Conservation (phyloP, 2,797 vertebrate species). For the Pangasius mekongensis region DNA sequence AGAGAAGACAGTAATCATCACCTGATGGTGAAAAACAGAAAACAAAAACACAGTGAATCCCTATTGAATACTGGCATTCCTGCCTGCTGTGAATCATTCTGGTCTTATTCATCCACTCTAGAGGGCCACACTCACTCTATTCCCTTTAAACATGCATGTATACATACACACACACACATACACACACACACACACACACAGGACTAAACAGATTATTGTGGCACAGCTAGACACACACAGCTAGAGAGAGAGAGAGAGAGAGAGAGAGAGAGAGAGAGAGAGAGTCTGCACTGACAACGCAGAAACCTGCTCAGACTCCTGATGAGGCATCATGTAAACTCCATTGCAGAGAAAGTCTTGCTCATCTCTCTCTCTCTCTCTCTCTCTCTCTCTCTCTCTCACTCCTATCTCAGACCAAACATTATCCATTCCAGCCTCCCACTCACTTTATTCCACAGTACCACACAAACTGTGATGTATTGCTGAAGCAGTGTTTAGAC, state of each 20-base stretch:
- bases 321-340: conserved; percentile 51
- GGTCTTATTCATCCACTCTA: conserved; percentile 7
- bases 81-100: conserved; percentile 12
- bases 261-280: neutral
- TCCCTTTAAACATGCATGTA: neutral
- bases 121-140: neutral
- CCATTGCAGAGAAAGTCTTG: conserved; percentile 40
- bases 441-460: conserved; percentile 19
- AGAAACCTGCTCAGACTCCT: conserved; percentile 52
- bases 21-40: neutral
- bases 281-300: conserved; percentile 48
- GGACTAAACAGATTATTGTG: too few relatives aligned
- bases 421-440: conserved; percentile 23
- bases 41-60: conserved; percentile 36
- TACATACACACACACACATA: neutral
- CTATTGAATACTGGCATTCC: conserved; percentile 44
- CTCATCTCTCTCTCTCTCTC: conserved; percentile 11
- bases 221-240: neutral
- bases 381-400: conserved; percentile 16
- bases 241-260: conserved; percentile 5
- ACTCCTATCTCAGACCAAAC: conserved; percentile 7
- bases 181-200: neutral
- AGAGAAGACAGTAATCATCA: conserved; percentile 29
- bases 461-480: conserved; percentile 16
- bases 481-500: conserved; percentile 12